Base-by-base conservation (phyloP, 1,140 invertebrate genomes). In the Macrocentrus cingulum region DNA sequence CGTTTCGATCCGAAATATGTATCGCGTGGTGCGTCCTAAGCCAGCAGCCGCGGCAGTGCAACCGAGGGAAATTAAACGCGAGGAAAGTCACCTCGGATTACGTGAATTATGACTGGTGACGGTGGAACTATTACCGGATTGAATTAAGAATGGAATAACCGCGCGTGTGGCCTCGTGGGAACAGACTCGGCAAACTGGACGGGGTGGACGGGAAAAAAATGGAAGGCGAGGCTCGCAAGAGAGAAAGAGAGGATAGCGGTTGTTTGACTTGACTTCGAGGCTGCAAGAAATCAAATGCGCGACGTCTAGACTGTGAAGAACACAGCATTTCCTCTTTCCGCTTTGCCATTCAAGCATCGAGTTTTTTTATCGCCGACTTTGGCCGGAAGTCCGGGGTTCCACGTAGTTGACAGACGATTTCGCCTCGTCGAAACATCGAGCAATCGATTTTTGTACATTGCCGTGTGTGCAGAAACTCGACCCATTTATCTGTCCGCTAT, bases 271-370 rank as follows among this genome's bases (percentile, higher is more conserved):
- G 16, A 23, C 44, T 29, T 23, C 36, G 11, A 42, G 19, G 22
- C 23, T 54, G 51, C 39, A 54, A 41, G 37, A 29, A 39, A 54
- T 37, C 36, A 44, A 54, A 42, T 7, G 25, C 19, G n/a, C n/a
- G 37, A 42, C 22, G 51, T 54, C 51, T 54, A 54, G 51, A 54
- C 51, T 54, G 8, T 22, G 51, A 54, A 25, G 22, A 54, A 54
- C 39, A 54, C 18, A 29, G 2, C 22, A 41, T 54, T 29, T 54
- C 39, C 20, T 2, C n/a, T 22, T 23, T 44, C 51, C 11, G 34
- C 13, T 19, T 50, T 32, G 16, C 15, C 41, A 42, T 18, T 36
- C 23, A 32, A 50, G 48, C 6, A 50, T 50, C 36, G 25, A 29
- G 9, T 29, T 5, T 29, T 29, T 5, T 29, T 5, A 29, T 29